Evolutionary conservation across 1,140 invertebrate genomes (phyloP).

Genomic region (Pseudomyrmex dendroicus): DNA sequence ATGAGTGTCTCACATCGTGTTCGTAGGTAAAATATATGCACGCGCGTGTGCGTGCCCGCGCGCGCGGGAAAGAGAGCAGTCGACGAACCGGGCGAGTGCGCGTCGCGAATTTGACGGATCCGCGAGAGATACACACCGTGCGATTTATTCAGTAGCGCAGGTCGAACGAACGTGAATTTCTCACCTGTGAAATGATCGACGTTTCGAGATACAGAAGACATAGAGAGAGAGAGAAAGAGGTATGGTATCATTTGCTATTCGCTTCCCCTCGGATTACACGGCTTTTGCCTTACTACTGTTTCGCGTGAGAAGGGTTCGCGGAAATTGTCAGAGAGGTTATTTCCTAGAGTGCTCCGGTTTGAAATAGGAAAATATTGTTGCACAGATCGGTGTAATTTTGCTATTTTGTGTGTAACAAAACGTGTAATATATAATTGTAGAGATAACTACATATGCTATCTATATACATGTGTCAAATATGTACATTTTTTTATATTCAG

Average conservation of each 20-base stretch:
- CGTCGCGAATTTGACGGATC: conserved; percentile 38
- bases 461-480: background rate
- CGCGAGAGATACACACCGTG: background rate
- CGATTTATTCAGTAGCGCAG: conserved; percentile 42
- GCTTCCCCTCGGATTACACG: background rate
- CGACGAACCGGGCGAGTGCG: conserved; percentile 34
- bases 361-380: background rate
- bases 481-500: too few species aligned
- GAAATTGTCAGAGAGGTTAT: conserved; percentile 22
- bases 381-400: too few species aligned
- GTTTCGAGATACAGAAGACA: background rate
- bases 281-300: conserved; percentile 7
- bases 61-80: conserved; percentile 56
- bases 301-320: background rate
- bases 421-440: background rate
- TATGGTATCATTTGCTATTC: conserved; percentile 24
- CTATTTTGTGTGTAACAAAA: too few species aligned
- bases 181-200: conserved; percentile 26
- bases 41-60: conserved; percentile 17
- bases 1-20: background rate
- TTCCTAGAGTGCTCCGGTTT: background rate
- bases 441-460: background rate
- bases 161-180: background rate
- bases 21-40: background rate
- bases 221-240: background rate